A percentile compares a stretch with the other conserved stretches of the same genome.
phyloP scores from a whole-genome alignment of 1,140 invertebrate genomes.

The Bombus pyrosoma region DNA sequence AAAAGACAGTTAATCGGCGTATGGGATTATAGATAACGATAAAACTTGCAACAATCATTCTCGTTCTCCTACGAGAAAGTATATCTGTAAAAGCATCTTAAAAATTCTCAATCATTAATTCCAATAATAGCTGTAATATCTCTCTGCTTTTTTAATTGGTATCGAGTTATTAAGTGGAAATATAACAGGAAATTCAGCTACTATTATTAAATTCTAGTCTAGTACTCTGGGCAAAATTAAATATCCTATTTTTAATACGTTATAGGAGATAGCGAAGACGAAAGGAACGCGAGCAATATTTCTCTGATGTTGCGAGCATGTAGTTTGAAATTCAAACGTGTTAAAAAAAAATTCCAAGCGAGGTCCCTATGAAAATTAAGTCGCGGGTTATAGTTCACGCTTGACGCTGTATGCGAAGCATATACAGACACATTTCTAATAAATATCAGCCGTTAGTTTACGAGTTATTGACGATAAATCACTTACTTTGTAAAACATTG shows the following conservation, averaged over 20 bases:
- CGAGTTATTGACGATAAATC: too few species aligned
- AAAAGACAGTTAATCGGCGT: neutral
- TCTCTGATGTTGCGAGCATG: rapidly evolving
- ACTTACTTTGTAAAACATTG: rapidly evolving
- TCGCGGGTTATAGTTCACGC: too few species aligned
- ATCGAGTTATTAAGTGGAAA: too few species aligned
- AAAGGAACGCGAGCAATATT: too few species aligned
- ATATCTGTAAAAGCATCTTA: neutral
- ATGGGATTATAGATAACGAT: neutral
- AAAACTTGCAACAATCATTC: neutral
- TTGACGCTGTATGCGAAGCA: rapidly evolving
- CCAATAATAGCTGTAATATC: neutral
- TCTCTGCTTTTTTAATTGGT: neutral
- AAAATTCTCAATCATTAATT: neutral
- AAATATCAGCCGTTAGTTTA: too few species aligned
- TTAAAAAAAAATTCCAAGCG: too few species aligned
- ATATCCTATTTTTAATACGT: too few species aligned
- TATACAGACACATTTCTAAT: rapidly evolving
- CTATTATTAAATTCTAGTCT: too few species aligned
- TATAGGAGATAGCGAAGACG: rapidly evolving
- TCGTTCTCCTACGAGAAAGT: rapidly evolving
- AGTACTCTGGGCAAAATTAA: rapidly evolving
- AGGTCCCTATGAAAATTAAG: too few species aligned
- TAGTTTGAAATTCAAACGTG: too few species aligned
- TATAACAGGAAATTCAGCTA: too few species aligned